phyloP scores from a whole-genome alignment of 2,888 invertebrate genomes.

The Drosophila pegasa region DNA sequence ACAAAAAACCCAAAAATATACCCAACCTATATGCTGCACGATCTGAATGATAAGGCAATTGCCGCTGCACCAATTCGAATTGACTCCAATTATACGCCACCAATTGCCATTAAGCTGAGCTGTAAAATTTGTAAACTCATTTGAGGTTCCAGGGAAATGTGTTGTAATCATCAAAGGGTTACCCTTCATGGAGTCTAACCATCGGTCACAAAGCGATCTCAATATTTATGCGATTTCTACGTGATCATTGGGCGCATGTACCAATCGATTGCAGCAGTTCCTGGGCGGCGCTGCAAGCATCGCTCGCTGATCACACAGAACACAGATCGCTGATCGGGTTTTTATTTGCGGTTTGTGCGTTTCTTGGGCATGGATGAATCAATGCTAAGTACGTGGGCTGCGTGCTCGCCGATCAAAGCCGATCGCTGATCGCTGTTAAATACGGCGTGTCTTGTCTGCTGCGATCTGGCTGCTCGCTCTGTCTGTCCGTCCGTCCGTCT shows the following conservation, averaged over 20 bases:
- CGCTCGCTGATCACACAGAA: slow-evolving; percentile 17
- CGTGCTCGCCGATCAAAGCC: slow-evolving; percentile 27
- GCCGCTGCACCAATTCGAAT: slow-evolving; percentile 21
- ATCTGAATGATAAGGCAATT: slow-evolving; percentile 44
- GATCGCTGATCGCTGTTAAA: slow-evolving; percentile 49
- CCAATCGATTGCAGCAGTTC: slow-evolving; percentile 69
- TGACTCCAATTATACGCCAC: slow-evolving; percentile 15
- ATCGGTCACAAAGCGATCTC: slow-evolving; percentile 45
- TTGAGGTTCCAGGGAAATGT: slow-evolving; percentile 47
- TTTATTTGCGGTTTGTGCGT: slow-evolving; percentile 37
- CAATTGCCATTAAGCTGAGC: not conserved
- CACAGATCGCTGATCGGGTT: slow-evolving; percentile 24
- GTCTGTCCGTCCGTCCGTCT: slow-evolving; percentile 11
- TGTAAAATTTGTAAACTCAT: slow-evolving; percentile 40
- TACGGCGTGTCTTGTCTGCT: slow-evolving; percentile 59
- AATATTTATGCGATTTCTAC: slow-evolving; percentile 63
- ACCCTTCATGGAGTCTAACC: slow-evolving; percentile 42
- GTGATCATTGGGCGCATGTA: slow-evolving; percentile 58
- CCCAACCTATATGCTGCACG: slow-evolving; percentile 35
- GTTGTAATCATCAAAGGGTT: slow-evolving; percentile 25
- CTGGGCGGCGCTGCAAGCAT: slow-evolving; percentile 61
- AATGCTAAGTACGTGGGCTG: slow-evolving; percentile 37
- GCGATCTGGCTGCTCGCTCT: slow-evolving; percentile 24
- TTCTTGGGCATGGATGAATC: slow-evolving; percentile 50
- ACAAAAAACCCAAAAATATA: slow-evolving; percentile 11